Base-by-base conservation (phyloP, 1,140 invertebrate genomes). In the Drosophila micromelanica region DNA sequence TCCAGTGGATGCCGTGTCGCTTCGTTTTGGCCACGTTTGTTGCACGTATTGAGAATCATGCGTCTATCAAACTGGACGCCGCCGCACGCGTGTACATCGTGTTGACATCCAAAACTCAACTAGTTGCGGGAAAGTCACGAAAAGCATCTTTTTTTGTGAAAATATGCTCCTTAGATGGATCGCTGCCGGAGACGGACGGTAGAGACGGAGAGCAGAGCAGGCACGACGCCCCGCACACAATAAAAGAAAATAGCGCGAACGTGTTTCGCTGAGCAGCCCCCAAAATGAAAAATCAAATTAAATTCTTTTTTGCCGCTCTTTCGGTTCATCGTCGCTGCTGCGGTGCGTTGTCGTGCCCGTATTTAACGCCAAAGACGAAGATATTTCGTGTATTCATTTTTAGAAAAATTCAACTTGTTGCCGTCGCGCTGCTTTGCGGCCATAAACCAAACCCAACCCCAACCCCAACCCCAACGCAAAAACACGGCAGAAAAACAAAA, bases 41-140 rank as follows among this genome's bases (percentile, higher is more conserved):
- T 15, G 13, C n/a, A n/a, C 51, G 49, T 73, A 52, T n/a, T n/a
- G n/a, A n/a, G 35, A 37, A 68, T 72, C 59, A 73, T 63, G 64
- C 78, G 55, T 76, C 68, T 73, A 62, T 49, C 77, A 51, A 43
- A 72, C 70, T 67, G 43, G 32, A 40, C 51, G 74, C 42, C 67
- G 52, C 55, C 74, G 61, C 73, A 68, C 85, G 85, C 90, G 90
- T 84, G 57, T 78, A 80, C 84, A 77, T 89, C 85, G 79, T 89
- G 80, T 76, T 92, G 91, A 91, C 91, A 92, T 92, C 91, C 86
- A 92, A 92, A 92, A 91, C 91, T 84, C 91, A 90, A 92, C 91
- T 92, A 89, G 85, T 90, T 79, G 79, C 63, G 84, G 79, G 64
- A 82, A 84, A 87, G 78, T 84, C 76, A 84, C 78, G 80, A 68